These are phyloP conservation scores for Phalera bucephala DNA, from an alignment of 2,888 invertebrate genomes.

Conservation along the genomic window DNA sequence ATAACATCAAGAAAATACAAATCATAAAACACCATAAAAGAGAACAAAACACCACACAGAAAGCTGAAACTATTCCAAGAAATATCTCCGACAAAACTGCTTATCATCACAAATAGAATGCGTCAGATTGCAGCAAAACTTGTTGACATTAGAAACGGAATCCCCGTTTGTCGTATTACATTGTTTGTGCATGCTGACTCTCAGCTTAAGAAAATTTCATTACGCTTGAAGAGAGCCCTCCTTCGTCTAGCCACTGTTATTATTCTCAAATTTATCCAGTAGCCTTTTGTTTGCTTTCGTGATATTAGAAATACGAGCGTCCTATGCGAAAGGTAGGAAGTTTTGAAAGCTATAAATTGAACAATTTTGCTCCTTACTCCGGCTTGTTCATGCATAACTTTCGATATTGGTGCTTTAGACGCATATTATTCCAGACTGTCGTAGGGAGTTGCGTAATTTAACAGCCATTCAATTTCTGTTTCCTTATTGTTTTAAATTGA, in stretches of 20 bases:
- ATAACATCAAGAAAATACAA: too few relatives aligned
- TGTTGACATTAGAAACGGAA: background rate
- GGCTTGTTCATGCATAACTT: too few relatives aligned
- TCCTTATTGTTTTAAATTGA: too few relatives aligned
- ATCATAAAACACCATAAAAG: too few relatives aligned
- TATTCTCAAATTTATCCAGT: constrained; percentile 9
- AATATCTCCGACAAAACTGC: background rate
- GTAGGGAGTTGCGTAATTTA: too few relatives aligned
- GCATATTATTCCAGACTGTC: too few relatives aligned
- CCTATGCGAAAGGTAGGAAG: background rate
- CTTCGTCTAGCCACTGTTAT: constrained; percentile 6
- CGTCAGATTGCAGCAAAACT: background rate
- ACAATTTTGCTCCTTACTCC: too few relatives aligned
- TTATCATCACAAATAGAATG: background rate
- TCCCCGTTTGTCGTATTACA: background rate
- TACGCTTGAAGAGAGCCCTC: constrained; percentile 3
- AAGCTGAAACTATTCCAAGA: too few relatives aligned
- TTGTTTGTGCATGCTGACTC: background rate
- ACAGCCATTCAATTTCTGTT: too few relatives aligned
- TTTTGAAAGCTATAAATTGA: background rate
- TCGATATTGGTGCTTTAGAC: too few relatives aligned
- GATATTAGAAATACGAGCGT: background rate
- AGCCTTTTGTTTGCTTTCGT: constrained; percentile 1
- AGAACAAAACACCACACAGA: too few relatives aligned
- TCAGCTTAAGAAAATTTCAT: constrained; percentile 26